Percentiles rank a stretch among this genome's conserved stretches.
These are phyloP conservation scores for Trachymyrmex cornetzi DNA, from an alignment of 1,140 invertebrate genomes.

Conservation along the genomic window DNA sequence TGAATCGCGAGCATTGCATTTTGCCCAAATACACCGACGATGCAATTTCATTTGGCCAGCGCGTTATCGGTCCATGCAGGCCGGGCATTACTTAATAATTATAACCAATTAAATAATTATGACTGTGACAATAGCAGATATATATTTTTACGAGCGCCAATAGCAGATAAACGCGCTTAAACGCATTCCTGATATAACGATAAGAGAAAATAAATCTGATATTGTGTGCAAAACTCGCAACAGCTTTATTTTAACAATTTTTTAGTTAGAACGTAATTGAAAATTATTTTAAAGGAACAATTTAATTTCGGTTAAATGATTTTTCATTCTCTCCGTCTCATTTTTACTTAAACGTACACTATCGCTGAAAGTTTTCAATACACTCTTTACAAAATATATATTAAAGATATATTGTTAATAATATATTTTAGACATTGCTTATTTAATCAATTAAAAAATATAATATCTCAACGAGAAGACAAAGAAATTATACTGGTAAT, in stretches of 20 bases:
- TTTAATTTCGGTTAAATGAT: not conserved
- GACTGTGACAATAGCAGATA: not conserved
- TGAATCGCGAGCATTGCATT: conserved; percentile 51
- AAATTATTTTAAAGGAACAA: not conserved
- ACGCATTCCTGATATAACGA: not conserved
- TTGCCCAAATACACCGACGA: conserved; percentile 37
- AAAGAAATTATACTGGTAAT: not conserved
- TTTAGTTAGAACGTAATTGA: not conserved
- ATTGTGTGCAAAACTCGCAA: not conserved
- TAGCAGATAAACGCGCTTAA: not conserved
- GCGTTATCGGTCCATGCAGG: conserved; percentile 34
- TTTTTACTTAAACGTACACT: no score
- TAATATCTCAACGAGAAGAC: not conserved
- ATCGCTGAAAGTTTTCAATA: no score
- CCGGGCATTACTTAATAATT: conserved; percentile 53
- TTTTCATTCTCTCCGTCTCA: not conserved
- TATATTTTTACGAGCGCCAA: conserved; percentile 47
- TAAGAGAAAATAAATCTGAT: not conserved
- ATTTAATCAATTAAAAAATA: not conserved
- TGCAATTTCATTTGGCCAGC: conserved; percentile 51
- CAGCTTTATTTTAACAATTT: not conserved
- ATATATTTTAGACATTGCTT: not conserved
- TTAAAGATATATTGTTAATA: not conserved
- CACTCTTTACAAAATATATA: not conserved
- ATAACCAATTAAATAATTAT: conserved; percentile 51